Conservation (phyloP, 2,888 invertebrate species). For the Melinaea menophilus region DNA sequence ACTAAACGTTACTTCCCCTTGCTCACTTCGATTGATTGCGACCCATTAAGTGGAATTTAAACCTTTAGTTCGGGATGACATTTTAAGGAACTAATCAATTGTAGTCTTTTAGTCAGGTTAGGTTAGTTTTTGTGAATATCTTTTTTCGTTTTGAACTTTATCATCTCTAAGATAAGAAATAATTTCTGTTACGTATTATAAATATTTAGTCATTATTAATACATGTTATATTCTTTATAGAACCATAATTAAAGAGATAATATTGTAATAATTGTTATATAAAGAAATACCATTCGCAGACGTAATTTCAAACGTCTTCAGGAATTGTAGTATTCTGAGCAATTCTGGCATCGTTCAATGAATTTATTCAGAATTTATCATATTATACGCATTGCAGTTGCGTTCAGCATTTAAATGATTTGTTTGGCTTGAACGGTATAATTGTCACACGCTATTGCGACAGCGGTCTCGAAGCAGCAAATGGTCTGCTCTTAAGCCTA, state of each 20-base stretch:
- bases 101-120: not conserved
- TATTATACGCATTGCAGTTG: slow-evolving; percentile 60
- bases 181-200: too few relatives aligned
- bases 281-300: slow-evolving; percentile 1
- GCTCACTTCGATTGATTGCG: slow-evolving; percentile 56
- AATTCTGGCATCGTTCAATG: slow-evolving; percentile 20
- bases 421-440: slow-evolving; percentile 57
- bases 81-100: too few relatives aligned
- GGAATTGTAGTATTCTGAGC: slow-evolving; percentile 16
- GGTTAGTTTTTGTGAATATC: not conserved
- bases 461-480: slow-evolving; percentile 10
- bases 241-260: too few relatives aligned
- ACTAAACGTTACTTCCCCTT: slow-evolving; percentile 53
- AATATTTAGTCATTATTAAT: too few relatives aligned
- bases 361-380: slow-evolving; percentile 37
- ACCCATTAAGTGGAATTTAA: slow-evolving; percentile 30
- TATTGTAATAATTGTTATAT: not conserved
- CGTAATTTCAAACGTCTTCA: slow-evolving; percentile 1
- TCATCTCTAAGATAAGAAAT: too few relatives aligned
- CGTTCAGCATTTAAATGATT: slow-evolving; percentile 61
- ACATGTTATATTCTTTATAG: too few relatives aligned
- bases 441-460: slow-evolving; percentile 46
- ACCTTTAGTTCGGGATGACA: not conserved
- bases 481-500: not conserved
- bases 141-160: not conserved